Base-by-base conservation (phyloP, 2,888 invertebrate species). In the Rhagonycha lutea region DNA sequence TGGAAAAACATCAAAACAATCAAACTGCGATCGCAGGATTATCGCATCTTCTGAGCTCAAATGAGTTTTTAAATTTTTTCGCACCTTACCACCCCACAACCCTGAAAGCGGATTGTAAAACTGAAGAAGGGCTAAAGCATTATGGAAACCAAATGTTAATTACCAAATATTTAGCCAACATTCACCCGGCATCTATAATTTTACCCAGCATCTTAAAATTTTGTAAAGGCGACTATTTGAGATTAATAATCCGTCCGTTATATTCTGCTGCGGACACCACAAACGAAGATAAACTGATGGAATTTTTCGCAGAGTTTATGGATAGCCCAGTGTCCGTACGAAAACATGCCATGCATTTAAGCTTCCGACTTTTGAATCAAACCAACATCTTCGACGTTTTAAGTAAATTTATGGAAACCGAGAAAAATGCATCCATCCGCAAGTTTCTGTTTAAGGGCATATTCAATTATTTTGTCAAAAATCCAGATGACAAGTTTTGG, bases 281-380 rank as follows among this genome's bases (percentile, higher is more conserved):
- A 12, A 73, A 73, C 10, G 80, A 80, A 74, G 32, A 65, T 23
- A 69, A 75, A 70, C 26, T 79, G 11, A 10, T 29, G 1, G 12
- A n/a, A 5, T 70, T 77, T 60, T 68, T 80, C 3, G 10, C 18
- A n/a, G 28, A 47, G 63, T 65, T 80, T 23, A 47, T 10, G 7
- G 24, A 72, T 32, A 61, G 61, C 10, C 60, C 74, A 2, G 73
- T 77, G 28, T 77, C 77, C 2, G 63, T 79, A 10, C 68, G 74
- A 14, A 80, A 80, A 72, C 78, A 77, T 67, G 71, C 74, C 12
- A 68, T 79, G 8, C 69, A 68, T 62, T 32, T 80, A 12, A 63
- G 70, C 9, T 72, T 73, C 69, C 65, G 68, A 32, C 65, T 70
- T 68, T 61, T 74, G 8, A 61, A 73, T 10, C 65, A 70, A 12